A percentile compares a stretch with the other conserved stretches of the same genome.
Evolutionary conservation across 1,140 invertebrate genomes (phyloP).

Genomic region (Drosophila baimaii): DNA sequence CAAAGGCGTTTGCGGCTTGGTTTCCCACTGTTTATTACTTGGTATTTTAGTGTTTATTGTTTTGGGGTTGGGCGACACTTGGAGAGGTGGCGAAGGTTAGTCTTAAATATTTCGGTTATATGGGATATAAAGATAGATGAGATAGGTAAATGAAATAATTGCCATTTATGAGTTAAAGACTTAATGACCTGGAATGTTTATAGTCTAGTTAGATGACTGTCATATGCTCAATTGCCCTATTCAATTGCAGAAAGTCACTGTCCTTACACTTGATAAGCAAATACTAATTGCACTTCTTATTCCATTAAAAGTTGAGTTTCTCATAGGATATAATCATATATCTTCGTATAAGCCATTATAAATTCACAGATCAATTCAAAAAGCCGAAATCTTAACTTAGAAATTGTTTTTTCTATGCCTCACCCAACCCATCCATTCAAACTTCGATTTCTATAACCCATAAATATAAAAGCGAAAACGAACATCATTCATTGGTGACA

Average conservation of each 20-base stretch:
- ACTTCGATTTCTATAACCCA: slow-evolving; percentile 7
- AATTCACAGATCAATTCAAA: not conserved
- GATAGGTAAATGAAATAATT: slow-evolving; percentile 4
- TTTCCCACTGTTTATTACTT: slow-evolving; percentile 33
- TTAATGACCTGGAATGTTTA: slow-evolving; percentile 1
- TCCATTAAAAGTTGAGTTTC: not conserved
- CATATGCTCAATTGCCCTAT: not conserved
- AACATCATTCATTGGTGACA: slow-evolving; percentile 20
- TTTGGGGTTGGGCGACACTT: slow-evolving; percentile 50
- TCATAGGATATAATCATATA: not conserved
- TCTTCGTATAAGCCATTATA: not conserved
- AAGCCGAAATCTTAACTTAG: not conserved
- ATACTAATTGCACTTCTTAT: not conserved
- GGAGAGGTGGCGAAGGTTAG: slow-evolving; percentile 28
- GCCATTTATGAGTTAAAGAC: slow-evolving; percentile 11
- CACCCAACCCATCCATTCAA: slow-evolving; percentile 5
- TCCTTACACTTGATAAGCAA: not conserved
- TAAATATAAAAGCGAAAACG: slow-evolving; percentile 37
- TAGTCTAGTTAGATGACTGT: not conserved
- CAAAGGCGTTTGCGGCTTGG: slow-evolving; percentile 15
- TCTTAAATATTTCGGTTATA: slow-evolving; percentile 10
- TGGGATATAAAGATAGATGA: slow-evolving; percentile 7
- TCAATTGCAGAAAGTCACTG: not conserved
- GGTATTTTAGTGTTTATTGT: slow-evolving; percentile 37
- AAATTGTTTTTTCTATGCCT: not conserved